Evolutionary conservation across 2,797 vertebrate genomes (phyloP).

Genomic region (Myotis pilosus): DNA sequence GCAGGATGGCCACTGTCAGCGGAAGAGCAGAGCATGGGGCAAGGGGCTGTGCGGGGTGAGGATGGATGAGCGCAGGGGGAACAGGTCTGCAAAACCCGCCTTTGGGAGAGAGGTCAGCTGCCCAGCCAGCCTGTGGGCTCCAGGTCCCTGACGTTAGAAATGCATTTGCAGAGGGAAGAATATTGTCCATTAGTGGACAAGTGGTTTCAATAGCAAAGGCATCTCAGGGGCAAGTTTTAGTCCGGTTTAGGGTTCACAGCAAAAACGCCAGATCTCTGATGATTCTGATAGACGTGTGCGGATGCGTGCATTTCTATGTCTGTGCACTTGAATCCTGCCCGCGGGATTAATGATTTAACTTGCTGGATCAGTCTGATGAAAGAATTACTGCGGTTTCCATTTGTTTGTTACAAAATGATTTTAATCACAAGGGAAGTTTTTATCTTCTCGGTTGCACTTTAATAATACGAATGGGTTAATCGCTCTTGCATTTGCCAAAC

Average conservation of each 20-base stretch:
- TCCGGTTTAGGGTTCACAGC: background rate
- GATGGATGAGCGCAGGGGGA: background rate
- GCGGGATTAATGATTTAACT: background rate
- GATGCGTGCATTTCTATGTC: accelerated
- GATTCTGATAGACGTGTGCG: accelerated
- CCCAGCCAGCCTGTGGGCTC: background rate
- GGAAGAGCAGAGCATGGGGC: accelerated
- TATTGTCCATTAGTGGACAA: background rate
- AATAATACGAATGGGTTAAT: background rate
- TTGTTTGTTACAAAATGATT: background rate
- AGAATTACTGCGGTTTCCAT: background rate
- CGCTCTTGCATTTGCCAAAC: background rate
- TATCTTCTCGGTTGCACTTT: background rate
- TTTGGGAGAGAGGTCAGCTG: background rate
- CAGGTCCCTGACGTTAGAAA: background rate
- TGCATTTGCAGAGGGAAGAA: background rate
- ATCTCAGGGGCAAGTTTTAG: background rate
- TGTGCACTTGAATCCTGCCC: background rate
- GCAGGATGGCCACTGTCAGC: background rate
- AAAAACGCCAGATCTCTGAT: background rate
- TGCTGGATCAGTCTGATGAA: background rate
- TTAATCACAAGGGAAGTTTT: background rate
- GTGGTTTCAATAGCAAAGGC: constrained; percentile 5
- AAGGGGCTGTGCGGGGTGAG: background rate
- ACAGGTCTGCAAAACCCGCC: background rate